These are phyloP conservation scores for Sander vitreus DNA, from an alignment of 2,113 vertebrate genomes.

Conservation along the genomic window DNA sequence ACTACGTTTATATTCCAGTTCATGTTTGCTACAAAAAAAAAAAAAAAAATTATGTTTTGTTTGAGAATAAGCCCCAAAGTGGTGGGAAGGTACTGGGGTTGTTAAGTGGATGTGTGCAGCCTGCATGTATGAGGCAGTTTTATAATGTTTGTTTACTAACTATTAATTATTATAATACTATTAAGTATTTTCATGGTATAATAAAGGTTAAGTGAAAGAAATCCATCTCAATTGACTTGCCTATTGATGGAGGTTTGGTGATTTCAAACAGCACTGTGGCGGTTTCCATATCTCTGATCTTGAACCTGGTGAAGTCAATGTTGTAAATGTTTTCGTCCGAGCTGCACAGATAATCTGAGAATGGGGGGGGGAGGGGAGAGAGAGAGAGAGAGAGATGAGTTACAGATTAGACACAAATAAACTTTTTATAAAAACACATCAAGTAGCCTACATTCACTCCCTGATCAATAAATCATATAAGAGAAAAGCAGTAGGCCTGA, in stretches of 20 bases:
- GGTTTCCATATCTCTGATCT: constrained; percentile 98
- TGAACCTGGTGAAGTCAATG: constrained; percentile 98
- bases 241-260: constrained; percentile 93
- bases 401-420: background rate
- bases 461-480: background rate
- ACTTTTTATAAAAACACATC: background rate
- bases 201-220: background rate
- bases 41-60: background rate
- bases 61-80: background rate
- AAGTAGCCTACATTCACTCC: background rate
- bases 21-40: background rate
- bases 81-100: background rate
- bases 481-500: too few species aligned
- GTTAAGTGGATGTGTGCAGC: background rate
- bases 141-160: background rate
- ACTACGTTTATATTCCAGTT: background rate
- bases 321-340: constrained; percentile 95
- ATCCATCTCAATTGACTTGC: constrained; percentile 65
- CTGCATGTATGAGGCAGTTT: background rate
- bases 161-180: too few species aligned
- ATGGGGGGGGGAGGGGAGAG: background rate
- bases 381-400: background rate
- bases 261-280: constrained; percentile 97
- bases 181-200: background rate
- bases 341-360: constrained; percentile 93